Percentiles rank a stretch among this genome's conserved stretches.
These are phyloP conservation scores for Arge pagana DNA, from an alignment of 2,888 invertebrate species.

Conservation along the genomic window DNA sequence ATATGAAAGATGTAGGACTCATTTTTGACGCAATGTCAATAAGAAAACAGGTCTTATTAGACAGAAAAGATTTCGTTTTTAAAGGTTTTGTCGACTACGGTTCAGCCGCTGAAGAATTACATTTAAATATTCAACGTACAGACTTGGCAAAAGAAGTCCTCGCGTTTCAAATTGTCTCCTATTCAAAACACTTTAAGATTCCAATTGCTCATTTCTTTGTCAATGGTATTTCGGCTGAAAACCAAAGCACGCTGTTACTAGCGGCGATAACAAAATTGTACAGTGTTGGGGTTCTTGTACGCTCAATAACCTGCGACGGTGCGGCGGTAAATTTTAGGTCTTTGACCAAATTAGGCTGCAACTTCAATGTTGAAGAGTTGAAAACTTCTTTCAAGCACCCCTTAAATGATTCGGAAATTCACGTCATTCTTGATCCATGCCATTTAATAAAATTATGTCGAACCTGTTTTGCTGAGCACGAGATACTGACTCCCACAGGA, in stretches of 20 bases:
- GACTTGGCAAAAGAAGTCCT: too few relatives aligned
- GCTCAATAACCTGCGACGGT: constrained; percentile 16
- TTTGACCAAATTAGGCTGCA: constrained; percentile 11
- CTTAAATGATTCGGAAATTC: not conserved
- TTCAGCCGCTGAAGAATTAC: not conserved
- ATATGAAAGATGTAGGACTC: constrained; percentile 15
- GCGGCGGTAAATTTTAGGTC: constrained; percentile 2
- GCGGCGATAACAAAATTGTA: constrained; percentile 12
- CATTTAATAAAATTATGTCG: constrained; percentile 20
- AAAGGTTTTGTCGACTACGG: constrained; percentile 19
- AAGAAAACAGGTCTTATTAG: constrained; percentile 2
- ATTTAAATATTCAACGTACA: too few relatives aligned
- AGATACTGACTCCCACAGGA: constrained; percentile 13
- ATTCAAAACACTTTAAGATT: constrained; percentile 14
- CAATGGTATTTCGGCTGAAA: not conserved
- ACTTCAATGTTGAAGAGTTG: constrained; percentile 5
- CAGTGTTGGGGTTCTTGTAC: constrained; percentile 13
- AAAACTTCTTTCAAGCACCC: constrained; percentile 16
- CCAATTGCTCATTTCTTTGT: constrained; percentile 23
- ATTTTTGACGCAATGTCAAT: constrained; percentile 21
- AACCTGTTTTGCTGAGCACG: constrained; percentile 16
- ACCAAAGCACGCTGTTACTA: constrained; percentile 4
- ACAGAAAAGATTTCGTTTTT: too few relatives aligned
- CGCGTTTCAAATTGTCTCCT: too few relatives aligned
- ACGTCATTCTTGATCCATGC: constrained; percentile 22